Evolutionary conservation across 2,888 invertebrate species (phyloP).

Genomic region (Nephrotoma flavescens): DNA sequence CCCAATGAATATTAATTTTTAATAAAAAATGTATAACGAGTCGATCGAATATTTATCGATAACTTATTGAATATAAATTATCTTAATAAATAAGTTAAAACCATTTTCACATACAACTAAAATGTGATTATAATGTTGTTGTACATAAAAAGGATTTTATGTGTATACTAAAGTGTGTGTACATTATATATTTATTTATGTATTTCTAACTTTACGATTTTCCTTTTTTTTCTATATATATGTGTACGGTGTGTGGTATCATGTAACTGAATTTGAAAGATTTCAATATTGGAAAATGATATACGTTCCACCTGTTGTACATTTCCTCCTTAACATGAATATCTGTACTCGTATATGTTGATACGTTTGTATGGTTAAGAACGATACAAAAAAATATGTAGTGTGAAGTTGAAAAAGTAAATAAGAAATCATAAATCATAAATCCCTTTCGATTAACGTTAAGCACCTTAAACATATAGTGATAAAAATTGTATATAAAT

Average conservation of each 20-base stretch:
- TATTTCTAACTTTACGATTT: background rate
- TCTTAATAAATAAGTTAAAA: background rate
- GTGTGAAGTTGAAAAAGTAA: background rate
- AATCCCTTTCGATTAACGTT: background rate
- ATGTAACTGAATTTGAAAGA: background rate
- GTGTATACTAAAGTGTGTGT: background rate
- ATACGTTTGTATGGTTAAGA: background rate
- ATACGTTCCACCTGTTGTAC: slow-evolving; percentile 1
- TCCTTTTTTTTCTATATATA: background rate
- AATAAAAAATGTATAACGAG: background rate
- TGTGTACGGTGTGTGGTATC: background rate
- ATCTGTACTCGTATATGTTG: background rate
- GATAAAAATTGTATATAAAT: background rate
- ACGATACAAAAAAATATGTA: background rate
- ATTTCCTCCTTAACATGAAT: background rate
- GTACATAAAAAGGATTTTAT: background rate
- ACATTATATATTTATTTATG: background rate
- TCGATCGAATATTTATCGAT: background rate
- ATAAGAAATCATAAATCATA: background rate
- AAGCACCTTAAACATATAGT: background rate
- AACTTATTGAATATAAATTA: background rate
- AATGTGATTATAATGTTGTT: background rate
- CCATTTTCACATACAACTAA: background rate
- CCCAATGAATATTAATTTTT: background rate
- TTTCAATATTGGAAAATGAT: slow-evolving; percentile 2